Evolutionary conservation across 1,140 invertebrate genomes (phyloP).

Genomic region (Dreissena polymorpha): DNA sequence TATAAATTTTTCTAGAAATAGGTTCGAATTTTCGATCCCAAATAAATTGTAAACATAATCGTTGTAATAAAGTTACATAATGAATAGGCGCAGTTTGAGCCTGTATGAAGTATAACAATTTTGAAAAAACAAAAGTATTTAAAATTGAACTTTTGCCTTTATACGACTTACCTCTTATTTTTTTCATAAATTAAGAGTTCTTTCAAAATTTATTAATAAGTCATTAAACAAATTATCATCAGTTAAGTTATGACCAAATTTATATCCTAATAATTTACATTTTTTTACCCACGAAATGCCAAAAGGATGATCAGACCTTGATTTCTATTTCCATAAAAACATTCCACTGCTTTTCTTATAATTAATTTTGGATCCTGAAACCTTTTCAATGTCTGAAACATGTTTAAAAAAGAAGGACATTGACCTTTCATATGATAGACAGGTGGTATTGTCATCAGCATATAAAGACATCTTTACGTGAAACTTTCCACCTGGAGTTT

Average conservation of each 20-base stretch:
- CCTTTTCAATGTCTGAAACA: slow-evolving; percentile 47
- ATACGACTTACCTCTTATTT: slow-evolving; percentile 49
- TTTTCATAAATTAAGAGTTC: slow-evolving; percentile 40
- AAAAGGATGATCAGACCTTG: too few relatives aligned
- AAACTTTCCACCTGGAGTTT: slow-evolving; percentile 42
- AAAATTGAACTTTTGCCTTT: slow-evolving; percentile 54
- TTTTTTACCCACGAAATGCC: too few relatives aligned
- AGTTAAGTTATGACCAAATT: too few relatives aligned
- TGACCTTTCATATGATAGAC: too few relatives aligned
- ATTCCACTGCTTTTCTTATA: slow-evolving; percentile 54
- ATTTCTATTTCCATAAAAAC: slow-evolving; percentile 59
- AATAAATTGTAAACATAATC: slow-evolving; percentile 44
- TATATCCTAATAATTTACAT: too few relatives aligned
- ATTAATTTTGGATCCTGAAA: slow-evolving; percentile 60
- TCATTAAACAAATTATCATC: slow-evolving; percentile 55
- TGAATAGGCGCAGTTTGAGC: slow-evolving; percentile 36
- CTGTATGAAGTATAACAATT: slow-evolving; percentile 55
- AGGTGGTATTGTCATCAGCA: too few relatives aligned
- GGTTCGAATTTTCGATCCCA: slow-evolving; percentile 53
- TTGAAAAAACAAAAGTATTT: slow-evolving; percentile 48
- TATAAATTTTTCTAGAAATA: slow-evolving; percentile 28
- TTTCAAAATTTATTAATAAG: slow-evolving; percentile 49
- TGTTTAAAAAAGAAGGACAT: too few relatives aligned
- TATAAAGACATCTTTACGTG: slow-evolving; percentile 55
- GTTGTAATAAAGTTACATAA: slow-evolving; percentile 49